These are phyloP conservation scores for Vireo griseus DNA, from an alignment of 2,797 vertebrate species.

Conservation along the genomic window DNA sequence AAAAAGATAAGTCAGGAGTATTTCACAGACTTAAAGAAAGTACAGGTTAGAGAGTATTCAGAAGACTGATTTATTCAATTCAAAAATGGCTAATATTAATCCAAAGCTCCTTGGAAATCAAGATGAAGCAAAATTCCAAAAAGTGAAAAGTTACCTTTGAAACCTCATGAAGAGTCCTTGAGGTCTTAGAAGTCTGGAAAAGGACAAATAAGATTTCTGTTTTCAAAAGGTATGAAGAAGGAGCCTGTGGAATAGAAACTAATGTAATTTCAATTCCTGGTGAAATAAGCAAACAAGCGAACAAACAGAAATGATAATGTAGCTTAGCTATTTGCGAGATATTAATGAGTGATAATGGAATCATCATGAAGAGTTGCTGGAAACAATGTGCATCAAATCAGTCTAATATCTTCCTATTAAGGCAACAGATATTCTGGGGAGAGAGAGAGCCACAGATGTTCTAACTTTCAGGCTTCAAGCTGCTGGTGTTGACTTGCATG, in stretches of 20 bases:
- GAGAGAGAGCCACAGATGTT: neutral
- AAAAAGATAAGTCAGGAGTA: neutral
- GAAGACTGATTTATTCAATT: neutral
- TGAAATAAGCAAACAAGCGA: neutral
- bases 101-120: neutral
- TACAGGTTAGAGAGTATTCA: neutral
- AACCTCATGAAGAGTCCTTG: neutral
- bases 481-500: neutral
- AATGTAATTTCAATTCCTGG: neutral
- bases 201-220: neutral
- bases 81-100: neutral
- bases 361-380: neutral
- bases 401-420: neutral
- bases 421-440: neutral
- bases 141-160: slow-evolving; percentile 6
- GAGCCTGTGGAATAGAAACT: neutral
- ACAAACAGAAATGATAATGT: neutral
- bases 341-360: neutral
- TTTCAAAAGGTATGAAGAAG: neutral
- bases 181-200: neutral
- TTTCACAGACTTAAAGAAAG: neutral
- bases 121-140: neutral
- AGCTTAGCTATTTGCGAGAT: neutral
- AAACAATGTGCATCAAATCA: neutral
- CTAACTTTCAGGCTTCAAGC: neutral